These are phyloP conservation scores for Sialis fuliginosa DNA, from an alignment of 2,888 invertebrate species.

Conservation along the genomic window DNA sequence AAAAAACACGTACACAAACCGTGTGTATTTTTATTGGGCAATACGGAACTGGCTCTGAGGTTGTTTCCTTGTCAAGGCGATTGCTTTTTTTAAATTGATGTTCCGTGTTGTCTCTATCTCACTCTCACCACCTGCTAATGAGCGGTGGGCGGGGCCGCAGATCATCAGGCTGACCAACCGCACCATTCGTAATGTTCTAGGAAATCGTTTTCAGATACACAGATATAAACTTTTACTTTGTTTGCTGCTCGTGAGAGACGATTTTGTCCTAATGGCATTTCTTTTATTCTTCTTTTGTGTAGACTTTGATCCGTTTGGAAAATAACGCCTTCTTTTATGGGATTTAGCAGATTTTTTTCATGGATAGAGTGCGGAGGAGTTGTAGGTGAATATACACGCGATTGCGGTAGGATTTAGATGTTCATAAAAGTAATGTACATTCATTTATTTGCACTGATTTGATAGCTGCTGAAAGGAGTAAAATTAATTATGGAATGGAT, in stretches of 20 bases:
- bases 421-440: too few species aligned
- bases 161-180: slow-evolving; percentile 28
- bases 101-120: slow-evolving; percentile 13
- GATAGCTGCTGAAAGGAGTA: too few species aligned
- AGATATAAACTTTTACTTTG: slow-evolving; percentile 2
- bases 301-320: neutral
- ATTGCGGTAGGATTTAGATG: too few species aligned
- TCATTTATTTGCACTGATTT: too few species aligned
- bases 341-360: too few species aligned
- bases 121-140: slow-evolving; percentile 25
- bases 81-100: slow-evolving; percentile 27
- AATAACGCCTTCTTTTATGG: too few species aligned
- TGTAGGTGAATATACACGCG: too few species aligned
- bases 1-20: too few species aligned
- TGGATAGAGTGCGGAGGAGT: too few species aligned
- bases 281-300: slow-evolving; percentile 3
- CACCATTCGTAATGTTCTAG: slow-evolving; percentile 13
- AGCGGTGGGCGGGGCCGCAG: slow-evolving; percentile 25
- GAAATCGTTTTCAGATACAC: slow-evolving; percentile 2
- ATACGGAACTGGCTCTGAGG: too few species aligned
- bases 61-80: slow-evolving; percentile 11
- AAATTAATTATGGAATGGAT: too few species aligned
- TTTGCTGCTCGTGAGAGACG: neutral
- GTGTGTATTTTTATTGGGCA: too few species aligned
- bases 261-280: slow-evolving; percentile 1